Base-by-base conservation (phyloP, 2,888 invertebrate genomes). In the Leptopilina drosophilae region DNA sequence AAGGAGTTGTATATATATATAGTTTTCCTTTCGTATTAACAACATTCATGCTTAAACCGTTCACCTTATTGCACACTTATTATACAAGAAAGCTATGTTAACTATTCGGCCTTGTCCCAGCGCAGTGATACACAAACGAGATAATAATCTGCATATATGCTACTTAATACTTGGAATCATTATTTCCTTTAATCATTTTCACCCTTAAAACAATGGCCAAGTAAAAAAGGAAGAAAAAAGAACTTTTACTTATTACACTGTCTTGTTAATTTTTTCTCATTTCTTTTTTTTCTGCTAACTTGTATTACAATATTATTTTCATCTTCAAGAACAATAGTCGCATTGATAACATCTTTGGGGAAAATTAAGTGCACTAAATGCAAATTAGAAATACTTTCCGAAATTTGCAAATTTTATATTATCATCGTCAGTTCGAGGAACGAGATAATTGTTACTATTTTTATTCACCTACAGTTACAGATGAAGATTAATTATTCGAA, bases 311-410 rank as follows among this genome's bases (percentile, higher is more conserved):
- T n/a, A 59, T 59, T 15, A 59, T 59, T 59, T 59, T 59, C 59
- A 56, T 56, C 56, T 56, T 56, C 14, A 46, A 56, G 56, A 56
- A 56, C 56, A 56, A 56, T 56, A 56, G 56, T 56, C 56, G n/a
- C 56, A 33, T 33, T 33, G 56, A 56, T 56, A 56, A 56, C 14
- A 56, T 56, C 56, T 56, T 5, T 20, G 7, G 46, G 46, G 46
- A n/a, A 56, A 56, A 56, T 56, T 56, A 12, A 56, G n/a, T 56
- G n/a, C 56, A 12, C 56, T n/a, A n/a, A 56, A 56, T 56, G 56
- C 56, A 56, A 56, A 56, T 56, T 56, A 56, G 56, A 56, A 12
- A n/a, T 56, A 56, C 56, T 56, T 56, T 56, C n/a, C 46, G 46
- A 46, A 46, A 46, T 46, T 46, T 46, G 46, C 46, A 46, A 46